Base-by-base conservation (phyloP, 2,797 vertebrate species). In the Acanthurus tractus region DNA sequence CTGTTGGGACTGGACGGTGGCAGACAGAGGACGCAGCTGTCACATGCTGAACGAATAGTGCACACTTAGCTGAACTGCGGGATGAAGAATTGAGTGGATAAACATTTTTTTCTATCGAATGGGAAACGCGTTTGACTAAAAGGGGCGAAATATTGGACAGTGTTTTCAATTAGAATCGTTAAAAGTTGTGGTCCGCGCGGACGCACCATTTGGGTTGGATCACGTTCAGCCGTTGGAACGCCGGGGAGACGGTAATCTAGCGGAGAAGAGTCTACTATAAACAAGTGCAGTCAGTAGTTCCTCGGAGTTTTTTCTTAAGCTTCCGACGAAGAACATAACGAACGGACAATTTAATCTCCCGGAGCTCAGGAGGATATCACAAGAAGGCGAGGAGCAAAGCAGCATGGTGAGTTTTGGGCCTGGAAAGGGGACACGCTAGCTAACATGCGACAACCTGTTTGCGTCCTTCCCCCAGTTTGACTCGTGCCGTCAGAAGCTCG, bases 351-450 rank as follows among this genome's bases (percentile, higher is more conserved):
- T 62, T 3, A 59, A 68, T 50, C 55, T 54, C 20, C 23, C 3
- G 45, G 64, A 63, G 17, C 38, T 40, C 65, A 75, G 67, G 65
- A 70, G 36, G 81, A 65, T 22, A 15, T 3, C 57, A 15, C 9
- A 77, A 44, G 63, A 78, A 74, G 78, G 20, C 74, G 56, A 86
- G 73, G 63, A 87, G 17, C 73, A 18, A 63, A 75, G 70, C 88
- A 90, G 83, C 92, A 95, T 95, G 95, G 95, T 95, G 84, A 95
- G 95, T 90, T 22, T 53, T 1, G 75, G 93, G 91, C 91, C 93
- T 90, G 64, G 81, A 62, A 46, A 11, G 8, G 38, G 53, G 48
- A 23, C 62, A 68, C 63, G 72, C 54, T 73, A 74, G 87, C 86
- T 85, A 90, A 83, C 86, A 63, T 50, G 61, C 72, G 68, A 77